Evolutionary conservation across 2,888 invertebrate species (phyloP).

Genomic region (Flexamia atlantica): DNA sequence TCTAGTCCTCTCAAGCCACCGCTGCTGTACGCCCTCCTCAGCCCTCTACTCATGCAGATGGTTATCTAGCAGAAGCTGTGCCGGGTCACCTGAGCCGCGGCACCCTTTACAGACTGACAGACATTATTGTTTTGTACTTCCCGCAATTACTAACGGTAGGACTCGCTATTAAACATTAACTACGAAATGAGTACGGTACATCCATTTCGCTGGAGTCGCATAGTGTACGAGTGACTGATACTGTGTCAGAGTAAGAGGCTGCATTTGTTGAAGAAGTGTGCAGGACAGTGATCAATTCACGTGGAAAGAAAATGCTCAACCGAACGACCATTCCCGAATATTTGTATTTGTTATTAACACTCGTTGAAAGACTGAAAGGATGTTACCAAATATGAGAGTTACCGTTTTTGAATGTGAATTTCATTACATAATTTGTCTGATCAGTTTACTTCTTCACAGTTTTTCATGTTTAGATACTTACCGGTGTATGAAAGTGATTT

Average conservation of each 20-base stretch:
- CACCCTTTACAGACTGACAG: not conserved
- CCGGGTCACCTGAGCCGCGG: conserved; percentile 37
- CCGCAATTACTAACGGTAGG: not conserved
- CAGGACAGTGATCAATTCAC: not conserved
- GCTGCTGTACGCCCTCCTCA: conserved; percentile 69
- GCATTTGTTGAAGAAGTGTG: not conserved
- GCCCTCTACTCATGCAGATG: conserved; percentile 45
- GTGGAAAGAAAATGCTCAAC: conserved; percentile 43
- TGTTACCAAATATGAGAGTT: not conserved
- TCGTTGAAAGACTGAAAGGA: conserved; percentile 13
- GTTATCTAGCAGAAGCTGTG: conserved; percentile 60
- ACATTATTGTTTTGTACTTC: not conserved
- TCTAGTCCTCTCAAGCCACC: conserved; percentile 68
- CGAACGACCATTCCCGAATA: conserved; percentile 20
- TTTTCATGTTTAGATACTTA: too few species aligned
- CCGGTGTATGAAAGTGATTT: too few species aligned
- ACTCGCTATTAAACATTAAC: not conserved
- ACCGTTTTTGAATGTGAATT: conserved; percentile 7
- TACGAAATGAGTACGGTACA: not conserved
- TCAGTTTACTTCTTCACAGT: too few species aligned
- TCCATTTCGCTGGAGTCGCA: not conserved
- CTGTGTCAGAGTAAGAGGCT: not conserved
- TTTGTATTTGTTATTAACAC: conserved; percentile 4
- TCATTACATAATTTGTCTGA: too few species aligned
- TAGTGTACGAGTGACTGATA: not conserved